Conservation (phyloP, 2,113 vertebrate genomes). For the Hyla sarda region DNA sequence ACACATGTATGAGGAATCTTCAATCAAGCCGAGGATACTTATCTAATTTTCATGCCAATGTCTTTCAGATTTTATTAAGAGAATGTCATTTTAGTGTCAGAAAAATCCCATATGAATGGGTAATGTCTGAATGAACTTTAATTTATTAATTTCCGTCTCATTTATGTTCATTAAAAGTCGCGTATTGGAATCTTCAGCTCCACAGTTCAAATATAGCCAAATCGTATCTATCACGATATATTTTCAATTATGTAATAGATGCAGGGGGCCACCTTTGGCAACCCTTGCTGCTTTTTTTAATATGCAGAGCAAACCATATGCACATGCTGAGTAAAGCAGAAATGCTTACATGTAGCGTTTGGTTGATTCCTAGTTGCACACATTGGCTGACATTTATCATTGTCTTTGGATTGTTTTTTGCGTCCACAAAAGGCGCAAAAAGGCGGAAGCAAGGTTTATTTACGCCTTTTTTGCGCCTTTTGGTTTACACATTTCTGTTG, state of each 20-base stretch:
- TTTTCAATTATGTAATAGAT: neutral
- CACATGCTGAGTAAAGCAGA: no score
- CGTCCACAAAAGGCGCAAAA: no score
- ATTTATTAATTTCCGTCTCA: constrained; percentile 25
- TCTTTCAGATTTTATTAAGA: constrained; percentile 48
- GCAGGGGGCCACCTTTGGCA: neutral
- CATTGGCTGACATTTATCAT: no score
- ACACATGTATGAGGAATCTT: constrained; percentile 33
- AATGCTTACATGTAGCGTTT: no score
- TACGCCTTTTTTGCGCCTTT: no score
- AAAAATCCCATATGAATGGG: constrained; percentile 27
- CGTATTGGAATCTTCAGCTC: neutral
- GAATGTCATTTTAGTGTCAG: constrained; percentile 49
- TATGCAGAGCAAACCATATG: no score
- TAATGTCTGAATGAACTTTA: constrained; percentile 10
- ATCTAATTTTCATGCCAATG: constrained; percentile 39
- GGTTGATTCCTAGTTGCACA: no score
- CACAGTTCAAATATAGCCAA: neutral
- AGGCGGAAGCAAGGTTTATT: no score
- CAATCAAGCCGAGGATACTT: constrained; percentile 44
- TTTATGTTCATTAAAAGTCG: constrained; percentile 35
- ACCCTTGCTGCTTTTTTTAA: no score
- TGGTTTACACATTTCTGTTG: no score
- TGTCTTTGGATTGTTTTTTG: no score
- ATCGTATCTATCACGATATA: neutral